These are phyloP conservation scores for Bucorvus abyssinicus DNA, from an alignment of 2,797 vertebrate species.

Conservation along the genomic window DNA sequence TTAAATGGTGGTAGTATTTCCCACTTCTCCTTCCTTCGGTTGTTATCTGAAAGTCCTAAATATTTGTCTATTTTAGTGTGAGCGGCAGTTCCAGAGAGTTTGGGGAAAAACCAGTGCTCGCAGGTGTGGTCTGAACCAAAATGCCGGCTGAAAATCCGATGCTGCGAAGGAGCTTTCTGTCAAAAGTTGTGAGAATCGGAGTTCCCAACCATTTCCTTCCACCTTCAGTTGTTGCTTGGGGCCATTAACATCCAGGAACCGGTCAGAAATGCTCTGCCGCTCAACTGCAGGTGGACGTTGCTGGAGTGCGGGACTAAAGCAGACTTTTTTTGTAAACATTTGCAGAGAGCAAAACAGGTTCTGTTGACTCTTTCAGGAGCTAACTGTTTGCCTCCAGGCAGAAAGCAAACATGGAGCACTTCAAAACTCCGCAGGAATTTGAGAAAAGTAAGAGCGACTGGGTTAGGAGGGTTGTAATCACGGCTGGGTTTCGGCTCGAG, in stretches of 20 bases:
- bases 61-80: background rate
- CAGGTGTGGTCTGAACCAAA: background rate
- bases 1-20: background rate
- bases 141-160: background rate
- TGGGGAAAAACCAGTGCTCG: background rate
- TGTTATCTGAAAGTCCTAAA: background rate
- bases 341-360: background rate
- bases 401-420: background rate
- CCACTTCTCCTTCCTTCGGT: background rate
- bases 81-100: background rate
- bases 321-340: background rate
- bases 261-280: background rate
- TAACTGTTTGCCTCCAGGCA: background rate
- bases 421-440: background rate
- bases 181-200: background rate
- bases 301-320: background rate
- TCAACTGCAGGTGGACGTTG: accelerated
- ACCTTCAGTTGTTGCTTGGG: background rate
- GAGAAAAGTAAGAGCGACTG: background rate
- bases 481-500: background rate
- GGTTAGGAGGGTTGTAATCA: background rate
- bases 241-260: background rate
- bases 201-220: background rate
- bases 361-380: background rate
- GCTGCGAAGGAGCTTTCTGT: background rate